Evolutionary conservation across 1,140 invertebrate genomes (phyloP).

Genomic region (Trichonephila clavipes): DNA sequence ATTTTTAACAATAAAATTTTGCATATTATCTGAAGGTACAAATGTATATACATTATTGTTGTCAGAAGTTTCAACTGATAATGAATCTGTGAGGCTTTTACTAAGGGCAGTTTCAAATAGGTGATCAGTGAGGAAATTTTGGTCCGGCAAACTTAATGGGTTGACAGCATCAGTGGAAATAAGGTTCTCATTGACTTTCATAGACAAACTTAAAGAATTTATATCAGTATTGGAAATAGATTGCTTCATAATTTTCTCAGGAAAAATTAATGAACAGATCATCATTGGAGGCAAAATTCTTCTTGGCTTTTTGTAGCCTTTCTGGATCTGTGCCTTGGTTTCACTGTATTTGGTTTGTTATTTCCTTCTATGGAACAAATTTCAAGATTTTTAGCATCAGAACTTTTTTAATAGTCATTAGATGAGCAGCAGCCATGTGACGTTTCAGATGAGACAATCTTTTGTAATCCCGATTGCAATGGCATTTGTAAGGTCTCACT

Average conservation of each 20-base stretch:
- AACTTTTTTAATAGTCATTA: constrained; percentile 27
- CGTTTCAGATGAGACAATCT: constrained; percentile 80
- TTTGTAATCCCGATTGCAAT: constrained; percentile 75
- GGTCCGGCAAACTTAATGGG: not conserved
- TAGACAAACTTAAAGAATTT: not conserved
- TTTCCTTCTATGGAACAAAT: not conserved
- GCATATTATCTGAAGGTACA: not conserved
- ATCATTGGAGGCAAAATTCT: not conserved
- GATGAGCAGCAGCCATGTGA: constrained; percentile 79
- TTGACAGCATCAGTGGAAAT: not conserved
- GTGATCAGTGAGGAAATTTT: not conserved
- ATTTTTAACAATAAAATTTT: constrained; percentile 27
- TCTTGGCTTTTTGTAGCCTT: not conserved
- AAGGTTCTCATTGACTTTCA: not conserved
- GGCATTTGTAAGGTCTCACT: constrained; percentile 77
- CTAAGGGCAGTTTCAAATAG: not conserved
- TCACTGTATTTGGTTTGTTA: not conserved
- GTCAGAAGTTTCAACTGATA: not conserved
- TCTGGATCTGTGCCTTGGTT: not conserved
- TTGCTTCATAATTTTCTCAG: not conserved
- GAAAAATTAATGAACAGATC: not conserved
- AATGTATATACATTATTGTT: not conserved
- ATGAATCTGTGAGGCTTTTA: not conserved
- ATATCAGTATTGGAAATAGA: not conserved
- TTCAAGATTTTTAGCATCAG: not conserved